phyloP scores from a whole-genome alignment of 2,113 vertebrate genomes.

The Lepisosteus osseus region DNA sequence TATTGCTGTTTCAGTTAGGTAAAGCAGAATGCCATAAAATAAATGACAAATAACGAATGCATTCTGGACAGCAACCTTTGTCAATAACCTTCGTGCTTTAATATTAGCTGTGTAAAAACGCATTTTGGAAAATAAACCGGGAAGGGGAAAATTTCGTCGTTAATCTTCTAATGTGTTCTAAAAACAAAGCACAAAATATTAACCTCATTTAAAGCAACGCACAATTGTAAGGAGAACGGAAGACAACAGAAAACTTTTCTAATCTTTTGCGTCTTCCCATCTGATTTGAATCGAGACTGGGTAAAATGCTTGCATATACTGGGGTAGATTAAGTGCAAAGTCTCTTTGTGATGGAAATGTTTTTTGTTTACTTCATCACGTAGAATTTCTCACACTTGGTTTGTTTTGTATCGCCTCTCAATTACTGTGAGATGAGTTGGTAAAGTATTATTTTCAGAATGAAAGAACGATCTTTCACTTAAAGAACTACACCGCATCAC shows the following conservation, averaged over 20 bases:
- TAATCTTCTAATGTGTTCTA: too few relatives aligned
- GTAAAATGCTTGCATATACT: conserved; percentile 85
- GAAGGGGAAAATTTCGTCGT: too few relatives aligned
- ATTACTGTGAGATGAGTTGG: conserved; percentile 87
- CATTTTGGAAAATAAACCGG: too few relatives aligned
- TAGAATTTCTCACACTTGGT: conserved; percentile 94
- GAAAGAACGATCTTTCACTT: conserved; percentile 81
- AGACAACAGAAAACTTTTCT: conserved; percentile 11
- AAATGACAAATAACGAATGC: too few relatives aligned
- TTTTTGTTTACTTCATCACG: conserved; percentile 91
- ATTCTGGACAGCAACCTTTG: too few relatives aligned
- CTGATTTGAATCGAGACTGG: conserved; percentile 71
- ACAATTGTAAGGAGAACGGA: conserved; percentile 5
- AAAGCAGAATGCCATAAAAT: too few relatives aligned
- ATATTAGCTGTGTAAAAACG: too few relatives aligned
- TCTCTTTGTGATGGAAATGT: conserved; percentile 94
- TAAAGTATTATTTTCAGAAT: conserved; percentile 85
- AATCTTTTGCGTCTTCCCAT: conserved; percentile 57
- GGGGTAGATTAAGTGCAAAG: conserved; percentile 83
- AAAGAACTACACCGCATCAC: conserved; percentile 81
- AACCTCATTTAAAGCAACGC: conserved; percentile 17
- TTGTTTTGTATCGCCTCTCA: conserved; percentile 87
- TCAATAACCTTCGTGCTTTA: too few relatives aligned
- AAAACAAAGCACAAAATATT: too few relatives aligned
- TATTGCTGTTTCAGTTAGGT: too few relatives aligned